Percentiles rank a stretch among this genome's conserved stretches.
Conservation (phyloP, 2,113 vertebrate species). For the Hoplias malabaricus region DNA sequence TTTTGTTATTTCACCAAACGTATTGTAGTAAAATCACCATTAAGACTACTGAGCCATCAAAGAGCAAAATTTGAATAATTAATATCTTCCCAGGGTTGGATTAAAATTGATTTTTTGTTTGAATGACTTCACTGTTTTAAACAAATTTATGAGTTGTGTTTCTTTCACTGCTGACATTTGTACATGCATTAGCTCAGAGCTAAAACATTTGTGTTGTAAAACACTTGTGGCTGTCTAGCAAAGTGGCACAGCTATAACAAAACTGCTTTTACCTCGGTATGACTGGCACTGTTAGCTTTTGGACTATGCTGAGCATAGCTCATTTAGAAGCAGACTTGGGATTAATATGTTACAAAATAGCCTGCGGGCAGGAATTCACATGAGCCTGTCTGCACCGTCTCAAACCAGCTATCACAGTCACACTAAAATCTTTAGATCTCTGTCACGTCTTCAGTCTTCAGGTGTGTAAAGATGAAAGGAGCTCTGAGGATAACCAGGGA, state of each 20-base stretch:
- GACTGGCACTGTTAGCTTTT: neutral
- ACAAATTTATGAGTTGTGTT: neutral
- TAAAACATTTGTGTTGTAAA: neutral
- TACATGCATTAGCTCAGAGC: neutral
- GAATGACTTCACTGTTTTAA: too few species aligned
- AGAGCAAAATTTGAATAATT: too few species aligned
- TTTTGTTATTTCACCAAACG: too few species aligned
- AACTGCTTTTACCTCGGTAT: neutral
- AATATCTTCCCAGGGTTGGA: too few species aligned
- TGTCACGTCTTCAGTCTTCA: constrained; percentile 1
- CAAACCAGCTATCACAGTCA: constrained; percentile 17
- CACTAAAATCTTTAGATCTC: neutral
- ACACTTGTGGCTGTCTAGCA: neutral
- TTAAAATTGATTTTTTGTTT: too few species aligned
- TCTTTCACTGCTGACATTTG: neutral
- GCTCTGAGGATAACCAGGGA: neutral
- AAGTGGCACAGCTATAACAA: neutral
- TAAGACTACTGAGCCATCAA: too few species aligned
- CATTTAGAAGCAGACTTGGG: neutral
- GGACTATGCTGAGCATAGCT: neutral
- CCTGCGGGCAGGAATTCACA: constrained; percentile 12
- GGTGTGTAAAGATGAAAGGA: constrained; percentile 3
- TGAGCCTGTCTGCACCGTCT: neutral
- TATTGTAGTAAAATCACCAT: too few species aligned
- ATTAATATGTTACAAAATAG: constrained; percentile 19